Percentiles rank a stretch among this genome's conserved stretches.
These are phyloP conservation scores for Cyclina sinensis DNA, from an alignment of 1,140 invertebrate species.

Conservation along the genomic window DNA sequence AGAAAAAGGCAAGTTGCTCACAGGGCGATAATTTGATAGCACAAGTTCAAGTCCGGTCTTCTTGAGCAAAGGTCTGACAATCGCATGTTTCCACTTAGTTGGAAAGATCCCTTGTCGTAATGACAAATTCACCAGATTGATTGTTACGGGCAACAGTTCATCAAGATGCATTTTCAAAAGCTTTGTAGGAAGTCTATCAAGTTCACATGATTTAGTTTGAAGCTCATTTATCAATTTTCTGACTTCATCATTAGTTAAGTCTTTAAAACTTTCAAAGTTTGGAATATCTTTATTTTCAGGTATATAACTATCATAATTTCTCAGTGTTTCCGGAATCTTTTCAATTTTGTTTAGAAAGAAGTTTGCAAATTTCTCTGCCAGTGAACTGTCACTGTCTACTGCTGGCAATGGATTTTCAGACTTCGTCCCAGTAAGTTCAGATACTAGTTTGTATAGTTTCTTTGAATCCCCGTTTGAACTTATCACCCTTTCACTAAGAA, in stretches of 20 bases:
- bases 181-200: slow-evolving; percentile 56
- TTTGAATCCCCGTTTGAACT: slow-evolving; percentile 12
- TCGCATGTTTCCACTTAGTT: slow-evolving; percentile 46
- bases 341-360: slow-evolving; percentile 64
- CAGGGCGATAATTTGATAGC: too few species aligned
- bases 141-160: slow-evolving; percentile 47
- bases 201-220: slow-evolving; percentile 60
- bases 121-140: too few species aligned
- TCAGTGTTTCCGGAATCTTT: slow-evolving; percentile 44
- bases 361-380: slow-evolving; percentile 61
- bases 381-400: background rate
- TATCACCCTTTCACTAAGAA: background rate
- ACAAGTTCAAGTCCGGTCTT: too few species aligned
- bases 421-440: too few species aligned
- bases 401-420: slow-evolving; percentile 56
- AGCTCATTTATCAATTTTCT: slow-evolving; percentile 41
- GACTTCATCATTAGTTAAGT: slow-evolving; percentile 51
- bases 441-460: slow-evolving; percentile 47
- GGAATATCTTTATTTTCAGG: slow-evolving; percentile 32
- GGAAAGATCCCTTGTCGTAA: slow-evolving; percentile 46
- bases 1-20: too few species aligned
- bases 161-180: slow-evolving; percentile 58
- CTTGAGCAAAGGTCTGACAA: too few species aligned
- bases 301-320: slow-evolving; percentile 38
- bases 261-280: slow-evolving; percentile 36